Conservation (phyloP, 2,797 vertebrate species). For the Carduelis carduelis region DNA sequence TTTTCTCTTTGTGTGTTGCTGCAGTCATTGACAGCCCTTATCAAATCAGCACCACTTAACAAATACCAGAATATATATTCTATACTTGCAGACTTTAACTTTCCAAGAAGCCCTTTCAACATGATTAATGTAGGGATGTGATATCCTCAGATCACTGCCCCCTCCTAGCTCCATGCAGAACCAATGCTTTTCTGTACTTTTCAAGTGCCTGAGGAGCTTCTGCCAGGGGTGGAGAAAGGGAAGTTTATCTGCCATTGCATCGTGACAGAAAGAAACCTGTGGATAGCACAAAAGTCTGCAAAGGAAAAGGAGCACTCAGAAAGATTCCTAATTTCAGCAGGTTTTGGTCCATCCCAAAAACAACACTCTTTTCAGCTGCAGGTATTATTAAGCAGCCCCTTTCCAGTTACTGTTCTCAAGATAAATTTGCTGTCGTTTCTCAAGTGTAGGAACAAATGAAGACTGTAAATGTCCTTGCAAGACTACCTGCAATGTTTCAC, state of each 20-base stretch:
- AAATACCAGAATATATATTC: not conserved
- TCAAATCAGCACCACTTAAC: not conserved
- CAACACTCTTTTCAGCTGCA: not conserved
- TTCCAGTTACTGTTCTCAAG: not conserved
- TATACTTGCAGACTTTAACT: not conserved
- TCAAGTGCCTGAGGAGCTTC: not conserved
- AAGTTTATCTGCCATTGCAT: not conserved
- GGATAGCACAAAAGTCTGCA: not conserved
- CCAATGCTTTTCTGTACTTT: not conserved
- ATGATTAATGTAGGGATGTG: not conserved
- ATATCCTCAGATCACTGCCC: not conserved
- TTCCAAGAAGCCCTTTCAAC: not conserved
- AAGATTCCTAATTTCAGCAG: not conserved
- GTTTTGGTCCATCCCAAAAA: not conserved
- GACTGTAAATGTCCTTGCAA: not conserved
- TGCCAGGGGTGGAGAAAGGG: not conserved
- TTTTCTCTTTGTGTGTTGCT: not conserved
- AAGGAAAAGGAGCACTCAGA: not conserved
- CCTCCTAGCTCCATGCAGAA: not conserved
- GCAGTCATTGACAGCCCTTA: not conserved
- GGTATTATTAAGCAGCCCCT: not conserved
- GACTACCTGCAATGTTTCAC: not conserved
- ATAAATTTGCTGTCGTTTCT: not conserved
- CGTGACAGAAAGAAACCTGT: not conserved
- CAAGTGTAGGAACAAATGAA: not conserved